Base-by-base conservation (phyloP, 2,797 vertebrate genomes). In the Mormyrops boulengeri region DNA sequence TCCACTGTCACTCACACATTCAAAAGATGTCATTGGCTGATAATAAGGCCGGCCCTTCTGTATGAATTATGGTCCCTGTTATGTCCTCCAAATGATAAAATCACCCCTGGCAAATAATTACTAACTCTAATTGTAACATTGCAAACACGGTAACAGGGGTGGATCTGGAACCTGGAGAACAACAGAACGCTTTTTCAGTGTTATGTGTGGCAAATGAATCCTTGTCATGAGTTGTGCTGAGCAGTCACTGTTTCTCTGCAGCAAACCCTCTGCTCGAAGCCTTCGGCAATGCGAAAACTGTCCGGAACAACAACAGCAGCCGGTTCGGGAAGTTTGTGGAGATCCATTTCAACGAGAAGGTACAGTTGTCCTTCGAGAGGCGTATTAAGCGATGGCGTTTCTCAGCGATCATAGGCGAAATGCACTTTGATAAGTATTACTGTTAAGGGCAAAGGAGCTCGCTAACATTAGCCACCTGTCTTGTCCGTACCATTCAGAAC, bases 311-410 rank as follows among this genome's bases (percentile, higher is more conserved):
- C 93, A 99, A 99, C 94, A 99, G 99, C 91, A 99, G 99, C 92
- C 97, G 99, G 88, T 99, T 99, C 95, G 99, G 99, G 91, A 99
- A 99, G 94, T 99, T 99, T 95, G 99, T 99, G 89, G 98, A 99
- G 96, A 99, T 99, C 93, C 99, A 99, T 93, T 99, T 99, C 90
- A 98, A 99, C 94, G 97, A 97, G 91, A 99, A 99, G 97, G 99
- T 99, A 94, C 62, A 14, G n/a, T 57, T n/a, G 82, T 49, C 89
- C 55, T 73, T 52, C 77, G 1, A 2, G n/a, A 11, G 26, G 26
- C 11, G 26, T 5, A 38, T 41, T 19, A 19, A 41, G 73, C 34
- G 0, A 2, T n/a, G 17, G 4, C 7, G 2, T 44, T 44, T 44
- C 73, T 80, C 38, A 44, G 73, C 17, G 6, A 8, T 38, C 17